Evolutionary conservation across 1,140 invertebrate genomes (phyloP).

Genomic region (Aphis gossypii): DNA sequence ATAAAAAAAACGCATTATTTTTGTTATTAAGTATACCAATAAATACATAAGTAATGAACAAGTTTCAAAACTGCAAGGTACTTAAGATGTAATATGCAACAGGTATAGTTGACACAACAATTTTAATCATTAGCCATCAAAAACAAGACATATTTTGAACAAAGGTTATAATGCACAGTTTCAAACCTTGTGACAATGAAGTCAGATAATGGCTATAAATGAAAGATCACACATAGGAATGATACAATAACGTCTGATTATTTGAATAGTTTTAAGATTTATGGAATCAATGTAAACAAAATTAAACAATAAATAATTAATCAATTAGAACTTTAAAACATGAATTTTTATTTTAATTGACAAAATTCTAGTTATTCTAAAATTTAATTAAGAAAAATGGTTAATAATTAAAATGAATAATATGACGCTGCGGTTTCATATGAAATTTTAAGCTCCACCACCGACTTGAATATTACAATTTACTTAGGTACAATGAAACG

Average conservation of each 20-base stretch:
- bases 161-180: background rate
- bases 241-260: accelerated
- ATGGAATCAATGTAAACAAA: background rate
- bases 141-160: background rate
- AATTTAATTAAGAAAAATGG: too few relatives aligned
- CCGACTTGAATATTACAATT: too few relatives aligned
- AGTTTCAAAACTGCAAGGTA: background rate
- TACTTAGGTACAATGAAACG: too few relatives aligned
- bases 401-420: too few relatives aligned
- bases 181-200: background rate
- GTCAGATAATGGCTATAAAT: background rate
- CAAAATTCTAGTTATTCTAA: too few relatives aligned
- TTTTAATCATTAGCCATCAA: background rate
- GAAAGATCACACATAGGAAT: background rate
- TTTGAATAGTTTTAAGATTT: background rate
- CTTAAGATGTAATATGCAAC: background rate
- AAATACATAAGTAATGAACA: too few relatives aligned
- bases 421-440: too few relatives aligned
- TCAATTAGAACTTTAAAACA: background rate
- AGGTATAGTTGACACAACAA: background rate
- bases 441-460: too few relatives aligned
- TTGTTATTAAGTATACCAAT: too few relatives aligned
- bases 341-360: too few relatives aligned
- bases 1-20: too few relatives aligned
- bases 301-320: background rate